phyloP scores from a whole-genome alignment of 2,113 vertebrate genomes.

The Ariopsis seemanni region DNA sequence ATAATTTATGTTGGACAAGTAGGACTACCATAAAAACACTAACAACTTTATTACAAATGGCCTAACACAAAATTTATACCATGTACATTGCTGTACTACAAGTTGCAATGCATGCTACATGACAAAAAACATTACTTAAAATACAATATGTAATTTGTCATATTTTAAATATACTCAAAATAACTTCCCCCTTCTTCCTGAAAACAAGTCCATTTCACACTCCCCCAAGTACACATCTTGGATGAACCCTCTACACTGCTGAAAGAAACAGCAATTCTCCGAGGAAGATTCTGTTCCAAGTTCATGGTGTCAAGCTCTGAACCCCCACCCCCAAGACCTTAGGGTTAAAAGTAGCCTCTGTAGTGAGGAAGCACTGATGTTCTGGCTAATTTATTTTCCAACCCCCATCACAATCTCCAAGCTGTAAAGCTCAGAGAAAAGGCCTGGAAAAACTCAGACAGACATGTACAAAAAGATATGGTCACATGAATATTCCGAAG shows the following conservation, averaged over 20 bases:
- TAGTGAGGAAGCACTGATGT: neutral
- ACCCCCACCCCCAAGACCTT: neutral
- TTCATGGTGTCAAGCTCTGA: neutral
- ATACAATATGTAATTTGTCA: neutral
- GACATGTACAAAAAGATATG: conserved; percentile 1
- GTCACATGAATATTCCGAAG: conserved; percentile 9
- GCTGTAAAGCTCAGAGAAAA: conserved; percentile 6
- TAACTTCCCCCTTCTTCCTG: neutral
- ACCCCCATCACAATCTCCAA: neutral
- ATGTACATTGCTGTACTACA: neutral
- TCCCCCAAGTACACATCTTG: neutral
- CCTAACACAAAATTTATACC: neutral
- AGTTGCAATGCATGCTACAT: neutral
- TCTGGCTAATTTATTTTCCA: neutral
- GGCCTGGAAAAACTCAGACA: conserved; percentile 22
- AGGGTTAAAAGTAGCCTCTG: conserved; percentile 16
- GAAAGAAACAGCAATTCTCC: neutral
- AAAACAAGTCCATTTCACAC: neutral
- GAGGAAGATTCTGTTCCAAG: neutral
- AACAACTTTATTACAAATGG: neutral
- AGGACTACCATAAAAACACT: neutral
- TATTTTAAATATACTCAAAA: neutral
- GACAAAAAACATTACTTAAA: neutral
- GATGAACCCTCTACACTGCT: neutral
- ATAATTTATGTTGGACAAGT: neutral